Evolutionary conservation across 2,888 invertebrate species (phyloP), one percentile per base, ranked within the genome.

Genomic region (Heliconius cydno): DNA sequence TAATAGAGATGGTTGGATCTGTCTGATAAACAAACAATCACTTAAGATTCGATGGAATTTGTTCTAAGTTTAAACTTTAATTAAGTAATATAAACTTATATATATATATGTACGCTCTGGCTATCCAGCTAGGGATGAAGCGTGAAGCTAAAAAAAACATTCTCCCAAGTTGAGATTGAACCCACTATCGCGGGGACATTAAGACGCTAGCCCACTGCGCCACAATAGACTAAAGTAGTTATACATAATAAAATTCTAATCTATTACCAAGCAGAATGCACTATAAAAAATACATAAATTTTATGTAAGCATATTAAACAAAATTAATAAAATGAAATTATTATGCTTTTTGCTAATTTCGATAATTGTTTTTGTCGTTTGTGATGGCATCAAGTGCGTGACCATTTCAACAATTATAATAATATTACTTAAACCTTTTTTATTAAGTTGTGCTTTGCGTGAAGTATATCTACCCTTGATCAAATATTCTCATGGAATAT

Each of bases 1-100:
- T 68, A 63, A 79, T 79, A 46, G 74, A 75, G 78, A 79, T 79
- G 74, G 66, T 25, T 70, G 19, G 74, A 79, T 75, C 41, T 63
- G 46, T 65, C 12, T 30, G 75, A 79, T 75, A 41, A 75, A 68
- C 60, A 79, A 75, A 75, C 68, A 75, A 68, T 41, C 68, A 46
- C 68, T 79, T 41, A 30, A 52, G 28, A 46, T 34, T 30, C 57
- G 41, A 74, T 79, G 19, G 68, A 9, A 46, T 28, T 76, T 67
- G 67, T 76, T 25, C 7, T 41, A 5, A n/a, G 0, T 28, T 60
- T 63, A 65, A 63, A 34, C 12, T n/a, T 10, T 60, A 12, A 60
- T 60, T 60, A 10, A n/a, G n/a, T n/a, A n/a, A n/a, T n/a, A n/a
- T n/a, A n/a, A n/a, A n/a, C n/a, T n/a, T n/a, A n/a, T 41, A 41